Conservation (phyloP, 2,113 vertebrate genomes). For the Macaca fascicularis region T2T-MFA8v1.1 NC_088380.1:124466001-124466500, state of each 20-base stretch:
- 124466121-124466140: background rate
- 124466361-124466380: background rate
- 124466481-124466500: background rate
- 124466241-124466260: conserved; percentile 28
- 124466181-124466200: conserved; percentile 9
- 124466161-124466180: conserved; percentile 12
- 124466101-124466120: background rate
- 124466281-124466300: background rate
- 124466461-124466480: background rate
- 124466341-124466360: background rate
- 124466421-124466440: background rate
- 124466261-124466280: background rate
- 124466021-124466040: background rate
- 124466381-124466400: background rate
- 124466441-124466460: background rate
- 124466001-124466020: background rate
- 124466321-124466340: background rate
- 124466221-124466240: background rate
- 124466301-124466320: background rate
- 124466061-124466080: background rate
- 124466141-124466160: conserved; percentile 16
- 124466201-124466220: background rate
- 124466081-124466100: conserved; percentile 1
- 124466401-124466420: no score
- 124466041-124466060: background rate